phyloP scores from a whole-genome alignment of 2,888 invertebrate genomes.

The Rhagium mordax region DNA sequence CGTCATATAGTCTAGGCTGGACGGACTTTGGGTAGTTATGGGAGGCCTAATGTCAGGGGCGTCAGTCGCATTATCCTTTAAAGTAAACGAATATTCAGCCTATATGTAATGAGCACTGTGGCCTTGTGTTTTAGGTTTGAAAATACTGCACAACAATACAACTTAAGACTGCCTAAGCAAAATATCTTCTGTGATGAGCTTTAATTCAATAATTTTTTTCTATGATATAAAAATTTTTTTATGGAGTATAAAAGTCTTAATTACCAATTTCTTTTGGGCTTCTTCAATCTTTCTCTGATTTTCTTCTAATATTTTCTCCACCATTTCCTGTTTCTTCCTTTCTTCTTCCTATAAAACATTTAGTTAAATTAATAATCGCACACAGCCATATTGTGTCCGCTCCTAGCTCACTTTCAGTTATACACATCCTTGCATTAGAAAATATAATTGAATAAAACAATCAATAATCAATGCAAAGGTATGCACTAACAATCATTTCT shows the following conservation, averaged over 20 bases:
- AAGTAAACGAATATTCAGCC: no score
- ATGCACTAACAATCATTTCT: constrained; percentile 17
- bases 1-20: no score
- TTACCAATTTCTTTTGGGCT: constrained; percentile 96
- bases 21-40: no score
- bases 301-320: constrained; percentile 97
- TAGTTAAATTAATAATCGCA: constrained; percentile 70
- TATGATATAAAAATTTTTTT: no score
- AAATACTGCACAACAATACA: no score
- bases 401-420: constrained; percentile 60
- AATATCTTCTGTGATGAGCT: no score
- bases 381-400: constrained; percentile 57
- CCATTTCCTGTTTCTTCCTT: constrained; percentile 93
- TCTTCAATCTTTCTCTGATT: constrained; percentile 98
- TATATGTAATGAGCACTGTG: no score
- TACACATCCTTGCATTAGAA: constrained; percentile 38
- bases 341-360: constrained; percentile 95
- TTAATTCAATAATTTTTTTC: no score
- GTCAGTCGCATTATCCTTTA: no score
- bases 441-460: constrained; percentile 26
- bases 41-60: no score
- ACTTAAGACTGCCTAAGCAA: no score
- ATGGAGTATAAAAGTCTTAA: constrained; percentile 60
- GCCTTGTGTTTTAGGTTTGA: no score
- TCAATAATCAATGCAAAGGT: constrained; percentile 27